Percentiles rank a stretch among this genome's conserved stretches.
Evolutionary conservation across 1,140 invertebrate species (phyloP).

Genomic region (Proales similis): DNA sequence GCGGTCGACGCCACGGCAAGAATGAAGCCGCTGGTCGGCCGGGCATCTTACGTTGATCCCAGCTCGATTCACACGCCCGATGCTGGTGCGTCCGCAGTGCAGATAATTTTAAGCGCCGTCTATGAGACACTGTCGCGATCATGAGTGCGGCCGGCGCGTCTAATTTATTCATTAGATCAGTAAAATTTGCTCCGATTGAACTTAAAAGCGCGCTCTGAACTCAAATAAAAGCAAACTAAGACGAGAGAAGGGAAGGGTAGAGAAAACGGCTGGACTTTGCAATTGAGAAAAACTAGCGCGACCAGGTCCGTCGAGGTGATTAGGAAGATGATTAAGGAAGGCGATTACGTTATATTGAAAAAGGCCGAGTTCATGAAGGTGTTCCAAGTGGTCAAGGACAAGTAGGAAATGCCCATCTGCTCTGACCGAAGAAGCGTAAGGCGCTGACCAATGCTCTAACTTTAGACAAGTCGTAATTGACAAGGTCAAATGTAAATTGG

Average conservation of each 20-base stretch:
- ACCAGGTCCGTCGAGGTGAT: too few species aligned
- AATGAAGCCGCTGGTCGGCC: slow-evolving; percentile 57
- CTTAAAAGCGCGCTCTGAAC: too few species aligned
- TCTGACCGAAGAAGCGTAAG: neutral
- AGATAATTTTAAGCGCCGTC: slow-evolving; percentile 59
- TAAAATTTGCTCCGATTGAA: too few species aligned
- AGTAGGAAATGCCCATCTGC: slow-evolving; percentile 37
- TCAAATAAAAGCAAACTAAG: too few species aligned
- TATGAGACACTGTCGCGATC: slow-evolving; percentile 9
- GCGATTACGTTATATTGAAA: slow-evolving; percentile 43
- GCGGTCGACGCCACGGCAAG: slow-evolving; percentile 56
- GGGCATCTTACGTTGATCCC: slow-evolving; percentile 53
- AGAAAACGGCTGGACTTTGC: too few species aligned
- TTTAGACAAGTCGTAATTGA: slow-evolving; percentile 45
- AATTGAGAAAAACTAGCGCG: too few species aligned
- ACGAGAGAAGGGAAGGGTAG: too few species aligned
- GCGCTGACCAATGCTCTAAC: neutral
- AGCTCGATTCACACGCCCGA: slow-evolving; percentile 54
- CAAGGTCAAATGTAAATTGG: slow-evolving; percentile 60
- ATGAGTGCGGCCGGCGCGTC: too few species aligned
- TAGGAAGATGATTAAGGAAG: slow-evolving; percentile 42
- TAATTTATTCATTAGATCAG: too few species aligned
- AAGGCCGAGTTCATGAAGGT: slow-evolving; percentile 42
- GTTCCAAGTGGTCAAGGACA: slow-evolving; percentile 43
- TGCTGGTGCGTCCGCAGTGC: slow-evolving; percentile 63